Evolutionary conservation across 2,888 invertebrate genomes (phyloP), one percentile per base, ranked within the genome.

Genomic region (Dasysyrphus albostriatus): DNA sequence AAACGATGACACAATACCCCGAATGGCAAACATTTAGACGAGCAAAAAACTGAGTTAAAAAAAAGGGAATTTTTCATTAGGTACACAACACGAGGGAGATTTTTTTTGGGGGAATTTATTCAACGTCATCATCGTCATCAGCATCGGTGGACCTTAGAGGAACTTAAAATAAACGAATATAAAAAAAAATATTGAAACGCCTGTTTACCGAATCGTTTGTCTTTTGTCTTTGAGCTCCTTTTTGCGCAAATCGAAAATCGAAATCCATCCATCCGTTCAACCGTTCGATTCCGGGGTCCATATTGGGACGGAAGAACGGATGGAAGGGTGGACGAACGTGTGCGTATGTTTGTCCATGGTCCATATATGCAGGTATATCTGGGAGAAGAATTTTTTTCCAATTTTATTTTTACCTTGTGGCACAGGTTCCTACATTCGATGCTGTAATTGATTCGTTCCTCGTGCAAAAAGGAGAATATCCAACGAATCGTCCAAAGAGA

Each of bases 371-470:
- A n/a, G n/a, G n/a, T n/a, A n/a, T n/a, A n/a, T n/a, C 78, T 83
- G 78, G 37, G 77, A 69, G 59, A 54, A 51, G 54, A 12, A 47
- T 49, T 74, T 69, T 80, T 61, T 58, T 75, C 19, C 10, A 37
- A 44, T 73, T 81, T 47, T n/a, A 32, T 65, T 65, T 67, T 37
- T 80, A 61, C 63, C 70, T 59, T 70, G 81, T 56, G 78, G 44
- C 32, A 29, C 32, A 29, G 65, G 65, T 65, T 32, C 16, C 47
- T 65, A 37, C 16, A 72, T 82, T 82, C 63, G 70, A 65, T 37
- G 75, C 47, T 83, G 87, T 87, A 87, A 87, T 87, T 87, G 87
- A 87, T 87, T 87, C 87, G 83, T 87, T 83, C 83, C 75, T 87
- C 78, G 72, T 61, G 72, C 77, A 83, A 82, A 78, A 82, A 83